phyloP scores from a whole-genome alignment of 2,888 invertebrate species.

The Eretmocerus hayati region DNA sequence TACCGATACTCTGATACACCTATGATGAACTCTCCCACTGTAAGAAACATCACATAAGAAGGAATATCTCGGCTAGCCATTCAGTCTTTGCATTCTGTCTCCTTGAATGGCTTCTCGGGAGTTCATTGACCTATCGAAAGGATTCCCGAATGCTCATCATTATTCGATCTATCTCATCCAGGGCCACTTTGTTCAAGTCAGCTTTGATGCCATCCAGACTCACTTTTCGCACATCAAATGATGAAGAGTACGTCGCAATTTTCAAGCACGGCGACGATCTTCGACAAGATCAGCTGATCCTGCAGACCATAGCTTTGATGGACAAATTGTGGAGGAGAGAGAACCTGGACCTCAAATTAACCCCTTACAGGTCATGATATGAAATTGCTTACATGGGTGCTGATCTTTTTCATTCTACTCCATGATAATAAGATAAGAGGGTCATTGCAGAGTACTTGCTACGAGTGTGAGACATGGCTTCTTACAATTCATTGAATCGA shows the following conservation, averaged over 20 bases:
- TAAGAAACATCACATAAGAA: too few relatives aligned
- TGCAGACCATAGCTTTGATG: conserved; percentile 98
- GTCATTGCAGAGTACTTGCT: conserved; percentile 80
- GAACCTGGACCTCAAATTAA: conserved; percentile 92
- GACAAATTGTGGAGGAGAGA: conserved; percentile 89
- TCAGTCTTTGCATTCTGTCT: too few relatives aligned
- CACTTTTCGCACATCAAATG: conserved; percentile 76
- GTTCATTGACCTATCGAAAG: too few relatives aligned
- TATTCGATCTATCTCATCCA: too few relatives aligned
- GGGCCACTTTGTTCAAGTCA: conserved; percentile 89
- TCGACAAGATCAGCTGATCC: conserved; percentile 92
- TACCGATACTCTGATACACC: too few relatives aligned
- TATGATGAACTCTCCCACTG: too few relatives aligned
- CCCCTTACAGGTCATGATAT: conserved; percentile 68
- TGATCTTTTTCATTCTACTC: too few relatives aligned
- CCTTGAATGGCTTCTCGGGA: too few relatives aligned
- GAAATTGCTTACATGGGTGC: too few relatives aligned
- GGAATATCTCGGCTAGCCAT: too few relatives aligned
- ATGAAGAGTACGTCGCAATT: conserved; percentile 85
- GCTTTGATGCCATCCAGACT: conserved; percentile 91
- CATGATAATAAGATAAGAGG: too few relatives aligned
- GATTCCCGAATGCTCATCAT: too few relatives aligned
- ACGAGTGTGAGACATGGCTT: conserved; percentile 95
- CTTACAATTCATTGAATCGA: conserved; percentile 90
- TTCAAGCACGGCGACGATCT: conserved; percentile 98